Evolutionary conservation across 2,797 vertebrate species (phyloP), one percentile per base, ranked within the genome.

Genomic region (Eulemur mongoz): DNA sequence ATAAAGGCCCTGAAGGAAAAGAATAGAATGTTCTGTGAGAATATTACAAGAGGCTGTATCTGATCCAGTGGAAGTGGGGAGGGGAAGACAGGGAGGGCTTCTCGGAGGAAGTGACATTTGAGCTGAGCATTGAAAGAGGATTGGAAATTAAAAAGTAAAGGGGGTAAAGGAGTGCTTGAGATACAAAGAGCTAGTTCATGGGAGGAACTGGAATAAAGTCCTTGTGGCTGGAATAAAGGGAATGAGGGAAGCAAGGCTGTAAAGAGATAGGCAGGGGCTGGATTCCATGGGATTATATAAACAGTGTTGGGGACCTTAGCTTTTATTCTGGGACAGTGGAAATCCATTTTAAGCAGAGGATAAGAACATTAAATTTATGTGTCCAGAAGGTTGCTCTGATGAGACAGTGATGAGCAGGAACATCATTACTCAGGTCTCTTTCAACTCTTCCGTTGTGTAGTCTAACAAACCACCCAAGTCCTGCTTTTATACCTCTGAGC

Each of bases 1-100:
- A 87, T 73, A 43, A 96, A 80, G n/a, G 43, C 54, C 76, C 50
- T 89, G 25, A 80, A 94, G 45, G 65, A 63, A 93, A 72, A 86
- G 32, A 93, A 43, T 40, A 59, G 48, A 13, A 38, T 80, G 22
- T 2, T 93, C 50, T 54, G 11, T 7, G 72, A 70, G 75, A 80
- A 61, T 38, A 67, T 54, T 52, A 17, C 2, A 91, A 35, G 63
- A 65, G 38, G 17, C 35, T 81, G 43, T 76, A 72, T 83, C 82
- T 80, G 73, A 89, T 43, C 3, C 59, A 59, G 20, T n/a, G 14
- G 10, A 17, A 3, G 1, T 45, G 4, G 11, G 35, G 32, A 87
- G 12, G 38, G 22, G 40, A 57, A 65, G 43, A 57, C 61, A 57
- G 25, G 72, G 38, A 82, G 23, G 50, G 23, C 57, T 94, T 83